phyloP scores from a whole-genome alignment of 1,140 invertebrate species.

The Globodera rostochiensis region DNA sequence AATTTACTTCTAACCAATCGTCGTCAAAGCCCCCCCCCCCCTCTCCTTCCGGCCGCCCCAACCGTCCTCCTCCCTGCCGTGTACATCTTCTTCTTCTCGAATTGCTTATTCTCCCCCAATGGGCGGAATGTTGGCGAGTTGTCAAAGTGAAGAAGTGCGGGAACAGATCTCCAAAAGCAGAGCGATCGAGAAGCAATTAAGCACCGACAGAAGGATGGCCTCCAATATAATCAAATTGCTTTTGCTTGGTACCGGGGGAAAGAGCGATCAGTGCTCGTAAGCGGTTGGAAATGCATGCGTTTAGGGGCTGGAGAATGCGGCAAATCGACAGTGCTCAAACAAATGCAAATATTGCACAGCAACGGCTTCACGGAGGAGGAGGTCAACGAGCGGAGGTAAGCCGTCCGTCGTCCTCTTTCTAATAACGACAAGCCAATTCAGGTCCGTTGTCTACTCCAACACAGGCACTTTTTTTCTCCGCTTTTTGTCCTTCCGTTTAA shows the following conservation, averaged over 20 bases:
- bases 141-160: slow-evolving; percentile 56
- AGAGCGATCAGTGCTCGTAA: not conserved
- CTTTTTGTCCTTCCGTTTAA: not conserved
- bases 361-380: slow-evolving; percentile 89
- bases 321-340: slow-evolving; percentile 56
- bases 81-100: not conserved
- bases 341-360: slow-evolving; percentile 81
- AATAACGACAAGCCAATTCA: not conserved
- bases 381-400: slow-evolving; percentile 71
- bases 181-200: slow-evolving; percentile 55
- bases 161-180: slow-evolving; percentile 52
- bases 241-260: slow-evolving; percentile 38
- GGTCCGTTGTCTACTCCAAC: slow-evolving; percentile 88
- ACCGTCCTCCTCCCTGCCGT: not conserved
- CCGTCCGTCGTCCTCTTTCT: not conserved
- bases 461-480: slow-evolving; percentile 44
- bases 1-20: not conserved
- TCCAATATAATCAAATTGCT: slow-evolving; percentile 54
- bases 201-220: slow-evolving; percentile 45
- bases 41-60: not conserved
- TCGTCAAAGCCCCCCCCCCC: not conserved
- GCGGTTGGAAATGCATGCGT: slow-evolving; percentile 11
- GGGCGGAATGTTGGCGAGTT: slow-evolving; percentile 35
- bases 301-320: slow-evolving; percentile 58
- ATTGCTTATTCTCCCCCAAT: slow-evolving; percentile 13